Conservation (phyloP, 2,113 vertebrate species). For the Bubo bubo region DNA sequence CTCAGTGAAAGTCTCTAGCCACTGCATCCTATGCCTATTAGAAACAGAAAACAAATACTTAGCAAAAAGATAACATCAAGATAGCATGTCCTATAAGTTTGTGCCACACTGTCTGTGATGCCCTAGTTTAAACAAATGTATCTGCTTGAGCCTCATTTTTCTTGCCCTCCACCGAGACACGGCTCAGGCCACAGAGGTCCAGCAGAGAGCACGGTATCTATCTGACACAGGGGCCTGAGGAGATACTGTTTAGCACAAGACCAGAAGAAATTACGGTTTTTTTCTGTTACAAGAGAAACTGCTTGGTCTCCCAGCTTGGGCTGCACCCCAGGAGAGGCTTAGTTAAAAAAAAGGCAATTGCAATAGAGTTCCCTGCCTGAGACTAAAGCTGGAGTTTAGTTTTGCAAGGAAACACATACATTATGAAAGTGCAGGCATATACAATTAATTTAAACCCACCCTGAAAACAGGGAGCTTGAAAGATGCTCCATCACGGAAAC, state of each 20-base stretch:
- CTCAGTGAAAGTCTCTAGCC: background rate
- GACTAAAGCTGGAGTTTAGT: background rate
- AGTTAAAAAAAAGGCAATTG: background rate
- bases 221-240: background rate
- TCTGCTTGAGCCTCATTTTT: background rate
- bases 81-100: background rate
- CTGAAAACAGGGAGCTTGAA: background rate
- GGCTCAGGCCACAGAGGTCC: background rate
- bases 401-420: background rate
- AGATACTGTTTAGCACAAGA: background rate
- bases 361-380: background rate
- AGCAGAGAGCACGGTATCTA: accelerated
- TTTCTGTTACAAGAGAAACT: background rate
- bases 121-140: background rate
- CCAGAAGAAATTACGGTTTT: background rate
- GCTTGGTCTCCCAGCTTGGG: background rate
- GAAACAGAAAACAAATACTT: background rate
- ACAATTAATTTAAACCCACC: background rate
- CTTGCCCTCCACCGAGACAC: background rate
- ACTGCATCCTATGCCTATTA: background rate
- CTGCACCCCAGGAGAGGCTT: background rate
- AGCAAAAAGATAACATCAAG: background rate
- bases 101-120: background rate
- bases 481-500: background rate
- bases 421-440: background rate